Evolutionary conservation across 1,140 invertebrate genomes (phyloP).

Genomic region (Phocides pigmalion): DNA sequence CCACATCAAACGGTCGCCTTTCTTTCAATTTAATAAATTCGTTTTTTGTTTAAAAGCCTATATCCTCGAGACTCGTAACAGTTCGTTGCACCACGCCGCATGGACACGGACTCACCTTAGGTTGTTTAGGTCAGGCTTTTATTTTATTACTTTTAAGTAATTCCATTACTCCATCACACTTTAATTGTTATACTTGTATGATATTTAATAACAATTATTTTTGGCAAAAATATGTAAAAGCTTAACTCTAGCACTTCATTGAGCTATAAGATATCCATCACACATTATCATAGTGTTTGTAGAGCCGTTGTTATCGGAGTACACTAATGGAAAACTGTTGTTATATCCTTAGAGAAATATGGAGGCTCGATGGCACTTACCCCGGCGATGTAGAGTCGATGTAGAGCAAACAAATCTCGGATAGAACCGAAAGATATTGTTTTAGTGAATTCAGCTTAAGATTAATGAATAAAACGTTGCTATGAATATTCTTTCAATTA

Average conservation of each 20-base stretch:
- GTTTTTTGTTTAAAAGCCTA: too few relatives aligned
- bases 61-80: too few relatives aligned
- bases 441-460: neutral
- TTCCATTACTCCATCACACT: too few relatives aligned
- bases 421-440: constrained; percentile 2
- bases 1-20: too few relatives aligned
- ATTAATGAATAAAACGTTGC: neutral
- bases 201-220: too few relatives aligned
- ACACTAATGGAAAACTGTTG: constrained; percentile 28
- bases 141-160: too few relatives aligned
- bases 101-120: too few relatives aligned
- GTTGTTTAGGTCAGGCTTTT: too few relatives aligned
- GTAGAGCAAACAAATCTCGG: constrained; percentile 10
- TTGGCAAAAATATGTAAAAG: neutral
- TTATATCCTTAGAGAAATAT: constrained; percentile 21
- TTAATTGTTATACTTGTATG: neutral
- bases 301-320: constrained; percentile 3
- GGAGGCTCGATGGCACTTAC: constrained; percentile 11
- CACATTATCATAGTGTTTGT: constrained; percentile 7
- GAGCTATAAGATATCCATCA: neutral
- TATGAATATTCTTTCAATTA: neutral
- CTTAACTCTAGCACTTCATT: neutral
- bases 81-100: too few relatives aligned
- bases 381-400: neutral
- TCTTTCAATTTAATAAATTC: too few relatives aligned